Evolutionary conservation across 2,113 vertebrate species (phyloP).

Genomic region (Thamnophis sirtalis): DNA sequence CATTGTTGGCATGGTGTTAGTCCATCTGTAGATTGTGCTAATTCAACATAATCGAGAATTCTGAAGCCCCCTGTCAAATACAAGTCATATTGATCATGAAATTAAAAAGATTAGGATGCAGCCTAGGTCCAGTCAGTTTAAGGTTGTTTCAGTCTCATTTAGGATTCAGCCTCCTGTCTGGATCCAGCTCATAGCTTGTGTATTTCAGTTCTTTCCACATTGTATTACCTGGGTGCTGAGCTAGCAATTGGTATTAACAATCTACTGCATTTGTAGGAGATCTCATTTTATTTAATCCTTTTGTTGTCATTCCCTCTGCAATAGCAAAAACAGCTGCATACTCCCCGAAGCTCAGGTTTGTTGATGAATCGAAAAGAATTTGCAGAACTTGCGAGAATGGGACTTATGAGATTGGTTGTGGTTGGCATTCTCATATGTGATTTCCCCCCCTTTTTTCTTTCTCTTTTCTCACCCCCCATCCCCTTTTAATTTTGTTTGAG

Average conservation of each 20-base stretch:
- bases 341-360: slow-evolving; percentile 16
- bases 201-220: neutral
- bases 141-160: neutral
- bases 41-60: neutral
- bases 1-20: neutral
- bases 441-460: slow-evolving; percentile 49
- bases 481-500: slow-evolving; percentile 67
- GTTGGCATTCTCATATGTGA: slow-evolving; percentile 63
- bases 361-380: slow-evolving; percentile 58
- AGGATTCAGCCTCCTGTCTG: neutral
- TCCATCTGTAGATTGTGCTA: neutral
- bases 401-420: slow-evolving; percentile 51
- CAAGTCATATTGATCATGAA: neutral
- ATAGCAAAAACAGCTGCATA: slow-evolving; percentile 1
- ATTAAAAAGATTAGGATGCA: neutral
- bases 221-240: slow-evolving; percentile 23
- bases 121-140: neutral
- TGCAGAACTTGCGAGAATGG: slow-evolving; percentile 36
- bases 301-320: slow-evolving; percentile 23
- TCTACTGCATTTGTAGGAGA: neutral
- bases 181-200: neutral
- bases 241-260: slow-evolving; percentile 13
- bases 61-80: neutral
- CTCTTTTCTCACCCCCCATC: neutral
- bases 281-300: slow-evolving; percentile 43